Conservation (phyloP, 2,888 invertebrate genomes). For the Aphrophora alni region DNA sequence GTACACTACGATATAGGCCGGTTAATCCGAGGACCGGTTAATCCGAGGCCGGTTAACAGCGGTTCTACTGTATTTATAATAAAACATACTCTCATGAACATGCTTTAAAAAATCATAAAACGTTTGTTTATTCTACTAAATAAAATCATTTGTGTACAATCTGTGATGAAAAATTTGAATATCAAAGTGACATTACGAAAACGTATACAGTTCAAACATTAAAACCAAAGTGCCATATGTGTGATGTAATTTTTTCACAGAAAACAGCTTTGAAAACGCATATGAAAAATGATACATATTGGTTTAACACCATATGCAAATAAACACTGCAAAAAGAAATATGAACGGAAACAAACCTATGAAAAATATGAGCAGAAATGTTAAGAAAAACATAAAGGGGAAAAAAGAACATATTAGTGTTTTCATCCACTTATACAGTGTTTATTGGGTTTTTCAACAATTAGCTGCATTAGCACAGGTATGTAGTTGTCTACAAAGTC, state of each 20-base stretch:
- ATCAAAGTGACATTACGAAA: background rate
- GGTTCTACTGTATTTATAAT: background rate
- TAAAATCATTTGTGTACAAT: background rate
- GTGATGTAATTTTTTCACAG: background rate
- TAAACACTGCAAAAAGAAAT: background rate
- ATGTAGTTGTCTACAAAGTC: too few relatives aligned
- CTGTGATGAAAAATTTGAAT: background rate
- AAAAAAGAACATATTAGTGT: too few relatives aligned
- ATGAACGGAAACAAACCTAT: background rate
- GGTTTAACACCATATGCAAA: background rate
- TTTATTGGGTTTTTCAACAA: too few relatives aligned
- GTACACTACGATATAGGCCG: too few relatives aligned
- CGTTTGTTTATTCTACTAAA: too few relatives aligned
- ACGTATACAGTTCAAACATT: background rate
- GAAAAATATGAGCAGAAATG: background rate
- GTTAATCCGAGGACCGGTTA: too few relatives aligned
- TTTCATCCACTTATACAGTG: too few relatives aligned
- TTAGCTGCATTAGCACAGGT: too few relatives aligned
- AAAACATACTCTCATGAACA: background rate
- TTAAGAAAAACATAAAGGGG: background rate
- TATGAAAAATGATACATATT: background rate
- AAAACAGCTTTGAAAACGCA: background rate
- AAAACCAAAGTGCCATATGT: background rate
- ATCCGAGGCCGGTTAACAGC: too few relatives aligned
- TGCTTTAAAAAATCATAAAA: background rate